These are phyloP conservation scores for Lagopus leucura DNA, from an alignment of 2,113 vertebrate genomes.

Conservation along the genomic window DNA sequence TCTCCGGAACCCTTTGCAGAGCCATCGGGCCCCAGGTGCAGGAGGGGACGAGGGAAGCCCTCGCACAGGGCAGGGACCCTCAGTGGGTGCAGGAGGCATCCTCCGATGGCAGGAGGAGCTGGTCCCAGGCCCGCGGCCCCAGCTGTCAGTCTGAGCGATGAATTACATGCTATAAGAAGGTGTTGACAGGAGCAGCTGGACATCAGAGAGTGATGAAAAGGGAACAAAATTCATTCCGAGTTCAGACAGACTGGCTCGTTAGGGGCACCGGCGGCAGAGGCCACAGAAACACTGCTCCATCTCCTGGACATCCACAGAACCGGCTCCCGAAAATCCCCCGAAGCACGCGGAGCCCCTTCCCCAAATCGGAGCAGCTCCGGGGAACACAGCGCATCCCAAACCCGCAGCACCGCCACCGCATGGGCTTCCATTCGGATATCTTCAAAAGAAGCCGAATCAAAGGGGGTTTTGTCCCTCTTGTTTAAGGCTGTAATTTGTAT, in stretches of 20 bases:
- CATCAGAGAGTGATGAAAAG: constrained; percentile 93
- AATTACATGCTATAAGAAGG: constrained; percentile 94
- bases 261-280: constrained; percentile 66
- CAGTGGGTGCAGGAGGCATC: constrained; percentile 81
- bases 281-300: constrained; percentile 74
- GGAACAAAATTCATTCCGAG: constrained; percentile 90
- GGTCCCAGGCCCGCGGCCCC: constrained; percentile 88
- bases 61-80: constrained; percentile 55
- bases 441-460: constrained; percentile 34
- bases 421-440: not conserved
- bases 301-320: constrained; percentile 70
- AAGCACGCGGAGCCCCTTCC: not conserved
- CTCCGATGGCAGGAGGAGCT: constrained; percentile 86
- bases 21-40: constrained; percentile 62
- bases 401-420: not conserved
- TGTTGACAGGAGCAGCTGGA: constrained; percentile 99
- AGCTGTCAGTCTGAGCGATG: constrained; percentile 93
- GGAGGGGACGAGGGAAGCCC: constrained; percentile 45
- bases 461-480: constrained; percentile 22
- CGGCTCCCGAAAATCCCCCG: not conserved
- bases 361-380: rapidly evolving
- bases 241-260: constrained; percentile 84
- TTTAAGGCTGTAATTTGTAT: constrained; percentile 39
- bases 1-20: constrained; percentile 39
- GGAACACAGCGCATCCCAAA: rapidly evolving